Conservation (phyloP, 2,113 vertebrate species). For the Phyllostomus discolor region DNA sequence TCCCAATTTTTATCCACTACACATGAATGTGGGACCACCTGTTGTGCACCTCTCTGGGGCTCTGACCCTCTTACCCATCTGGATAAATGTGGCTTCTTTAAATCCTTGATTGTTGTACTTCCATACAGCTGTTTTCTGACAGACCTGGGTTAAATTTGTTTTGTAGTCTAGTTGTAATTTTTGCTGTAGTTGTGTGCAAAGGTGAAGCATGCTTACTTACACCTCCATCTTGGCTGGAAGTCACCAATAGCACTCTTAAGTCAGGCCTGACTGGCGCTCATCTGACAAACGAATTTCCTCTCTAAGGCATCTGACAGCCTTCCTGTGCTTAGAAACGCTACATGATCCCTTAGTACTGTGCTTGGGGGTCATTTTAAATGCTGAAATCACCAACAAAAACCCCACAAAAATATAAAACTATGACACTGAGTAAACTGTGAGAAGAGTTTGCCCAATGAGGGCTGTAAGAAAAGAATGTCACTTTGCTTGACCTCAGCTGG, state of each 20-base stretch:
- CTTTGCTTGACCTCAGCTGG: not conserved
- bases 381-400: not conserved
- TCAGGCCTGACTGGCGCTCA: not conserved
- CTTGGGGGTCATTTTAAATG: not conserved
- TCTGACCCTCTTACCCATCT: no score
- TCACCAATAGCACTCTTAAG: not conserved
- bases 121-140: no score
- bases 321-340: not conserved
- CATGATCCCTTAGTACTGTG: not conserved
- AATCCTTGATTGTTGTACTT: no score
- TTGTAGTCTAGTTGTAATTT: no score
- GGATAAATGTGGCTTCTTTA: no score
- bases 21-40: no score
- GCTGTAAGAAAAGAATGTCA: rapidly evolving
- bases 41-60: no score
- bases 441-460: not conserved
- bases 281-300: not conserved
- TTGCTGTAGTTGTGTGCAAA: no score
- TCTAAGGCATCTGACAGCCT: not conserved
- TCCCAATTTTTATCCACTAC: no score
- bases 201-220: no score
- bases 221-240: no score
- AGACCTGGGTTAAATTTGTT: no score
- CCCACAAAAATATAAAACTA: rapidly evolving
- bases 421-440: not conserved